phyloP scores from a whole-genome alignment of 2,113 vertebrate genomes.

The Xiphophorus couchianus region DNA sequence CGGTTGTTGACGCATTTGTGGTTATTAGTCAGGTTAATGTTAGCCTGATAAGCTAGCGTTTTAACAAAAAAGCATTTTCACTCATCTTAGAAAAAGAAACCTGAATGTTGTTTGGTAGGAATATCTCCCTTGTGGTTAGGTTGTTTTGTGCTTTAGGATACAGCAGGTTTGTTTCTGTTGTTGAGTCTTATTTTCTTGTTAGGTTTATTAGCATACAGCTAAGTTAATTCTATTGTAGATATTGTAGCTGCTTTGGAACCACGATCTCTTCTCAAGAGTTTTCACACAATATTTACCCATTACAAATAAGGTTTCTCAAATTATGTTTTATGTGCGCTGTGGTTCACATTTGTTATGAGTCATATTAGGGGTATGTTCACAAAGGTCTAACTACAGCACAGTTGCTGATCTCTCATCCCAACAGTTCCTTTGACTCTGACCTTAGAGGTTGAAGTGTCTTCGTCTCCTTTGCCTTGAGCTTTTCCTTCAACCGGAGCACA shows the following conservation, averaged over 20 bases:
- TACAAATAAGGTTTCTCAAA: neutral
- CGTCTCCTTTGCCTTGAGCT: conserved; percentile 43
- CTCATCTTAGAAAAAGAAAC: too few relatives aligned
- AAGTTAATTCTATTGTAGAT: neutral
- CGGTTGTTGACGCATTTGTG: too few relatives aligned
- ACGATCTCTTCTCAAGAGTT: neutral
- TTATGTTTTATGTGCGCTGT: neutral
- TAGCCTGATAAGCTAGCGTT: too few relatives aligned
- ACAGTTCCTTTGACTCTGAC: conserved; percentile 48
- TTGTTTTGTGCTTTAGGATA: too few relatives aligned
- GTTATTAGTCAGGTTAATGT: too few relatives aligned
- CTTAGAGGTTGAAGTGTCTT: conserved; percentile 23
- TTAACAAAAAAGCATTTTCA: too few relatives aligned
- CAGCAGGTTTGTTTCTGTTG: neutral
- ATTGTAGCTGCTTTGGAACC: neutral
- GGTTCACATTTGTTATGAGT: neutral
- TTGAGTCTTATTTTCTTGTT: too few relatives aligned
- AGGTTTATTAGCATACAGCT: too few relatives aligned
- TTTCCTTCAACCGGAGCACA: conserved; percentile 43
- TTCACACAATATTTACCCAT: neutral
- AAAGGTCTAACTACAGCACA: conserved; percentile 39
- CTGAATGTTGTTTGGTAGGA: neutral
- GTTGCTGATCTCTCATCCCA: conserved; percentile 51
- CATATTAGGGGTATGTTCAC: neutral
- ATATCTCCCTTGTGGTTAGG: neutral